A percentile compares a stretch with the other conserved stretches of the same genome.
These are phyloP conservation scores for Troglohyphantes excavatus DNA, from an alignment of 2,888 invertebrate species.

Conservation along the genomic window DNA sequence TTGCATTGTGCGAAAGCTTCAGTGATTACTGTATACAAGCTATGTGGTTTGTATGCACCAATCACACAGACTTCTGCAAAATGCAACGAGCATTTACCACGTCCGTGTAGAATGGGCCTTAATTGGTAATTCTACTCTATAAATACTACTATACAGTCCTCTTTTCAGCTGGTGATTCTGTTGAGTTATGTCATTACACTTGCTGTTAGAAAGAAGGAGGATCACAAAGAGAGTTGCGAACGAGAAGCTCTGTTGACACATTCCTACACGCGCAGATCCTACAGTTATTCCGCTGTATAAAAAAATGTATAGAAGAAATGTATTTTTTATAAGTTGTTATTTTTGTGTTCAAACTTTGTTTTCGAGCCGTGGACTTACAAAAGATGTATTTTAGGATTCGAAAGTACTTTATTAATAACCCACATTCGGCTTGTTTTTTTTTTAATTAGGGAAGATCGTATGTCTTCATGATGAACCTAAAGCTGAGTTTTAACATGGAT, in stretches of 20 bases:
- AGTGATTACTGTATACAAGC: no score
- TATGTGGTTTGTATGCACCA: no score
- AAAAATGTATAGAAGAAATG: background rate
- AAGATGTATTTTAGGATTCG: background rate
- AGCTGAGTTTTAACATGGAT: background rate
- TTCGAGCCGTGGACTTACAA: background rate
- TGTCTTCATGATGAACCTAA: background rate
- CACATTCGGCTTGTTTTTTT: background rate
- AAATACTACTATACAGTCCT: no score
- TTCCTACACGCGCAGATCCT: slow-evolving; percentile 41
- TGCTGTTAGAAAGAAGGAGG: slow-evolving; percentile 7
- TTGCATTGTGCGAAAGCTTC: no score
- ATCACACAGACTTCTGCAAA: no score
- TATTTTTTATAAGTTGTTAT: background rate
- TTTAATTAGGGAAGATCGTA: background rate
- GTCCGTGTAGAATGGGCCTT: no score
- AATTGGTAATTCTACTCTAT: no score
- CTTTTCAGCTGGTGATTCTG: slow-evolving; percentile 38
- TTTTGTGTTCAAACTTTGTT: background rate
- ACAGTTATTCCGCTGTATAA: slow-evolving; percentile 60
- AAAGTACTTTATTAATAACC: background rate
- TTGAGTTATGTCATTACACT: background rate
- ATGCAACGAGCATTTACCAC: no score
- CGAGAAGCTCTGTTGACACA: slow-evolving; percentile 47
- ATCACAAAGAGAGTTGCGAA: slow-evolving; percentile 19